Conservation (phyloP, 2,113 vertebrate species). For the Chunga burmeisteri region DNA sequence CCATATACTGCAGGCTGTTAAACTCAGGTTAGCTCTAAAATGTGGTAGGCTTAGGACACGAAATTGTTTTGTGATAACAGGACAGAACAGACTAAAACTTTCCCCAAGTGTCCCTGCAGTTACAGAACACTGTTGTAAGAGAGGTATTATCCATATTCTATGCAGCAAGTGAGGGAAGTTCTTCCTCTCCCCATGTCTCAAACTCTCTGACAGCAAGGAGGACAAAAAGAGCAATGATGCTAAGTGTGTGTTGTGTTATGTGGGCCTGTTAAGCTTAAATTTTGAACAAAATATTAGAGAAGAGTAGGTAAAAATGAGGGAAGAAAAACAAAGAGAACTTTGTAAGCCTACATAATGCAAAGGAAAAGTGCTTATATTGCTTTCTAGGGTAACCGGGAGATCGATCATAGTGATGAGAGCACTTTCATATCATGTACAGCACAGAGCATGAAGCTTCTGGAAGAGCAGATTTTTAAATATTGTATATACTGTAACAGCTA, state of each 20-base stretch:
- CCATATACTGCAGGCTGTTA: not conserved
- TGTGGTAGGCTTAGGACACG: not conserved
- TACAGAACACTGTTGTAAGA: not conserved
- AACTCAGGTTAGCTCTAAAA: not conserved
- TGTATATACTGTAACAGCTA: not conserved
- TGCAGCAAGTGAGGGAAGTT: not conserved
- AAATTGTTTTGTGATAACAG: not conserved
- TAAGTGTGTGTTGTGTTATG: not conserved
- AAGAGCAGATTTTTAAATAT: not conserved
- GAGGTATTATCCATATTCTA: not conserved
- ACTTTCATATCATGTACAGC: not conserved
- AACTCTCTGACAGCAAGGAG: not conserved
- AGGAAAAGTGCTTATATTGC: not conserved
- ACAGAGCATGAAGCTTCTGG: not conserved
- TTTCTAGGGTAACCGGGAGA: not conserved
- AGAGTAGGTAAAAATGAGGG: not conserved
- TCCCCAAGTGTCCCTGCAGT: not conserved
- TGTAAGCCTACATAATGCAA: not conserved
- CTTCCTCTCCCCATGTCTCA: not conserved
- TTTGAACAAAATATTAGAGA: not conserved
- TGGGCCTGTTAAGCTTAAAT: not conserved
- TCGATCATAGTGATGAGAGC: not conserved
- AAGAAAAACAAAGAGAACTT: not conserved
- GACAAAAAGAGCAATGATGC: not conserved
- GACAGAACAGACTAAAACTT: not conserved